Evolutionary conservation across 2,888 invertebrate genomes (phyloP).

Genomic region (Balanococcus diminutus): DNA sequence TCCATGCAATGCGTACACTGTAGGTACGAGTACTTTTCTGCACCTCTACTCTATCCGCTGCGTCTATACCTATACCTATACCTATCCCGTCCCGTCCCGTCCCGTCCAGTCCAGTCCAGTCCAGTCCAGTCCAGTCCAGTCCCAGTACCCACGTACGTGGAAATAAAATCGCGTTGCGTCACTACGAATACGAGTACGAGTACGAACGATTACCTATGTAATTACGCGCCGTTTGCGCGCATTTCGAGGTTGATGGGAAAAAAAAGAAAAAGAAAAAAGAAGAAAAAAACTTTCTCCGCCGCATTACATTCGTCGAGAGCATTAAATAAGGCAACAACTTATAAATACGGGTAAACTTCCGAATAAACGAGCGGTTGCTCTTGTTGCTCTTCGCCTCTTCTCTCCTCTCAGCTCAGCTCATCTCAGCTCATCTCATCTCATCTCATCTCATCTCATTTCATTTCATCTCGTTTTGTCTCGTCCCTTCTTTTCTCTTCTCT

Average conservation of each 20-base stretch:
- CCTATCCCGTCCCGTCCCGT: too few species aligned
- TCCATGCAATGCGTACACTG: too few species aligned
- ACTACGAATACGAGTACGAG: neutral
- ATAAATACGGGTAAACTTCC: conserved; percentile 7
- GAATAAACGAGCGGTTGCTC: conserved; percentile 1
- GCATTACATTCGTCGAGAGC: neutral
- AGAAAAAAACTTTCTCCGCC: conserved; percentile 3
- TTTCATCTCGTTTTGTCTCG: too few species aligned
- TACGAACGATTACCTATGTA: neutral
- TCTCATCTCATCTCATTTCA: too few species aligned
- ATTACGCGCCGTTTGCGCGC: neutral
- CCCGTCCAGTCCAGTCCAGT: neutral
- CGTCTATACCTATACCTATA: too few species aligned
- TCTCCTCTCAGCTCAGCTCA: neutral
- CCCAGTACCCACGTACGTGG: neutral
- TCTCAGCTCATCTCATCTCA: neutral
- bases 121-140: neutral
- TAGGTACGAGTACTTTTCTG: too few species aligned
- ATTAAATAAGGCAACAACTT: conserved; percentile 18
- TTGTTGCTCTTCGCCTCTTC: neutral
- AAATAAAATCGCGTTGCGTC: neutral
- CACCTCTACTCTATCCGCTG: too few species aligned
- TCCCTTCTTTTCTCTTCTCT: too few species aligned
- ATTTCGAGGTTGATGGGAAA: neutral
- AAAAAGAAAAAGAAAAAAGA: neutral